A percentile compares a stretch with the other conserved stretches of the same genome.
These are phyloP conservation scores for Eumaeus atala DNA, from an alignment of 1,140 invertebrate species.

Conservation along the genomic window DNA sequence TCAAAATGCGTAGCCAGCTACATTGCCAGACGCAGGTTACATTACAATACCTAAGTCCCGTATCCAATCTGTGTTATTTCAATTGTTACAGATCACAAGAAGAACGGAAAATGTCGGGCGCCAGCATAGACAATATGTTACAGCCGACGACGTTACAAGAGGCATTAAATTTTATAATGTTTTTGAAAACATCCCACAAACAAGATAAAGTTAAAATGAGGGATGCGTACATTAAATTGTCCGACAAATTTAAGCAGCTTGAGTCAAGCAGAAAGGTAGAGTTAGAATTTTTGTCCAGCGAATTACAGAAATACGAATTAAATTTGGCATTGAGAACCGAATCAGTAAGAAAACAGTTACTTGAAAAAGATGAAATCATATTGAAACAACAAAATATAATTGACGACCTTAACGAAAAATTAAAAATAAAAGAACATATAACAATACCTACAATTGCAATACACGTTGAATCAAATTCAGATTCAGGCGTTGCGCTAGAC, in stretches of 20 bases:
- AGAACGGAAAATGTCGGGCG: slow-evolving; percentile 32
- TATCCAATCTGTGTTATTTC: too few species aligned
- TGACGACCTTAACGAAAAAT: slow-evolving; percentile 49
- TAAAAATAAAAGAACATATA: slow-evolving; percentile 37
- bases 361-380: slow-evolving; percentile 58
- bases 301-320: slow-evolving; percentile 62
- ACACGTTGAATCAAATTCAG: slow-evolving; percentile 58
- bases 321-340: slow-evolving; percentile 55
- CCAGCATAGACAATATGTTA: slow-evolving; percentile 42
- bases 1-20: too few species aligned
- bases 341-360: slow-evolving; percentile 49
- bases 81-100: slow-evolving; percentile 51
- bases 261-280: slow-evolving; percentile 61
- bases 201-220: slow-evolving; percentile 55
- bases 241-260: slow-evolving; percentile 53
- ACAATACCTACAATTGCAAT: slow-evolving; percentile 49
- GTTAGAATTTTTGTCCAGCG: slow-evolving; percentile 56
- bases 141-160: slow-evolving; percentile 59
- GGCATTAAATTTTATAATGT: slow-evolving; percentile 61
- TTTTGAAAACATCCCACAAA: slow-evolving; percentile 57
- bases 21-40: too few species aligned
- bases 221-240: slow-evolving; percentile 48
- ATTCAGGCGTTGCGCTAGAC: slow-evolving; percentile 60
- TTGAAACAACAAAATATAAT: slow-evolving; percentile 50
- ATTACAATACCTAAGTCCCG: too few species aligned